phyloP scores from a whole-genome alignment of 2,888 invertebrate genomes.

The Drosophila mettleri region DNA sequence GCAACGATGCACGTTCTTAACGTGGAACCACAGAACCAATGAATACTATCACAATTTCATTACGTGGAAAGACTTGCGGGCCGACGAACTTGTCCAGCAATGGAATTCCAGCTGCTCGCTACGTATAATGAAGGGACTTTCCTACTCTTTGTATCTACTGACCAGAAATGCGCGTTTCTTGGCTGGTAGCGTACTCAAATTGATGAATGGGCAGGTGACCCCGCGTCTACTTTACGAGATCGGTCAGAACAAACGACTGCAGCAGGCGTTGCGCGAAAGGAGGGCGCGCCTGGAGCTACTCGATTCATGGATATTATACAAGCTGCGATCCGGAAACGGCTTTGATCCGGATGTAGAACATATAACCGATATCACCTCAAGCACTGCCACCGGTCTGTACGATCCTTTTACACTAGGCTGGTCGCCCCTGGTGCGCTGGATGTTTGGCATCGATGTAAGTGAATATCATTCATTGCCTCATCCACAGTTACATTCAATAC shows the following conservation, averaged over 20 bases:
- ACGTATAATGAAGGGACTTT: conserved; percentile 86
- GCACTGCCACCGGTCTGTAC: conserved; percentile 95
- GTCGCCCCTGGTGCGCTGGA: conserved; percentile 88
- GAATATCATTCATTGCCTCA: no score
- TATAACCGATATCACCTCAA: conserved; percentile 95
- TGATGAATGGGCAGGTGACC: conserved; percentile 94
- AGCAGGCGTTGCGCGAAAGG: conserved; percentile 87
- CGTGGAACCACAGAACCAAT: conserved; percentile 92
- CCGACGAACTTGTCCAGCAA: conserved; percentile 89
- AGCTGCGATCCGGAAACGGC: conserved; percentile 86
- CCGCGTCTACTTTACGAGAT: conserved; percentile 92
- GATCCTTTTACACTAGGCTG: conserved; percentile 96
- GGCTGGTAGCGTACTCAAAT: conserved; percentile 93
- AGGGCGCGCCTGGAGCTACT: conserved; percentile 93
- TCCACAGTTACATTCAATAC: no score
- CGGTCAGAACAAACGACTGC: conserved; percentile 89
- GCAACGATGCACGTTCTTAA: conserved; percentile 92
- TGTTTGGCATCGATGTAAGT: conserved; percentile 88
- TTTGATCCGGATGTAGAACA: conserved; percentile 85
- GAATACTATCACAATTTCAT: conserved; percentile 93
- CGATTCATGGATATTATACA: conserved; percentile 97
- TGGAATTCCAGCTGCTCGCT: conserved; percentile 92
- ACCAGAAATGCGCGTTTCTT: conserved; percentile 92
- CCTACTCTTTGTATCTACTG: conserved; percentile 89
- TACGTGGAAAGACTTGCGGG: conserved; percentile 95